Evolutionary conservation across 1,140 invertebrate species (phyloP), one percentile per base, ranked within the genome.

Genomic region (Drosophila triauraria): DNA sequence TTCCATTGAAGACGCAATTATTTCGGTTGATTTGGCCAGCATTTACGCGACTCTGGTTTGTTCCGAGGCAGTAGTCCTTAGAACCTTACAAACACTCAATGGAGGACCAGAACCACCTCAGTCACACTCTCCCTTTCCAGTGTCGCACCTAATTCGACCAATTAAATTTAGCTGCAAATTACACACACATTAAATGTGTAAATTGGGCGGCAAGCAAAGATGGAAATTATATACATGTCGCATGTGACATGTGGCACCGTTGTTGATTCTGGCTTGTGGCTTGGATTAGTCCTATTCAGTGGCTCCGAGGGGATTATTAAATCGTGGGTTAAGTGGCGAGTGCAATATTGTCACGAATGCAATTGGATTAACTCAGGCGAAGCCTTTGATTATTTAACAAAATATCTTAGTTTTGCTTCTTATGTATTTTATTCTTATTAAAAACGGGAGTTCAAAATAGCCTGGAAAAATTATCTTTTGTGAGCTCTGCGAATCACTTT

Each of bases 81-180:
- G 61, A 2, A 35, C 32, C 9, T 35, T 9, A 10, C 32, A 35
- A 32, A 35, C 32, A 35, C 32, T 35, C 10, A 35, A 35, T 35
- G 9, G 32, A 35, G 32, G 32, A 10, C 32, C 32, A 35, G 10
- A 17, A 23, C n/a, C 61, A 17, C 27, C 10, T 48, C 9, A 35
- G 9, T 23, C 23, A 9, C 32, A 1, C 27, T 32, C 59, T 35
- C 23, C 6, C 23, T 20, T 32, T 8, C 20, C 56, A 50, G 32
- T 54, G 40, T 70, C 48, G 48, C 62, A 68, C 67, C 67, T 68
- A 70, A 70, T 70, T 67, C 54, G 48, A 48, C 67, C 67, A 70
- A 70, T 70, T 70, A 70, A 70, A 67, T 67, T 38, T 67, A 70
- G 67, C 67, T 67, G 67, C 61, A 67, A 70, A 54, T 70, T 69